Conservation (phyloP, 1,140 invertebrate species). For the Lethrus apterus region DNA sequence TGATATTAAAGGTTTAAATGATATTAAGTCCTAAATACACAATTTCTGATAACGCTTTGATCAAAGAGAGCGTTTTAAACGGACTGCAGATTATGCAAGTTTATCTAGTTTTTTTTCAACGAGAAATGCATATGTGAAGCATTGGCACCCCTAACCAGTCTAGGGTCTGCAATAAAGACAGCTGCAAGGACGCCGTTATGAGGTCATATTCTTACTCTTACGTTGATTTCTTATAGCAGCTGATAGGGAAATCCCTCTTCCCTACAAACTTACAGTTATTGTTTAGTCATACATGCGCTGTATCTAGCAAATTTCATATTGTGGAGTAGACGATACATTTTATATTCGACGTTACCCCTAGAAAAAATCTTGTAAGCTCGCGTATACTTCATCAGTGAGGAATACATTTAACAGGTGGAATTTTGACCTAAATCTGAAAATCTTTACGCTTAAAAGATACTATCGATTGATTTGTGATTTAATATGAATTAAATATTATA, state of each 20-base stretch:
- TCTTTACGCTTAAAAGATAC: too few species aligned
- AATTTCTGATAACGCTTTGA: too few species aligned
- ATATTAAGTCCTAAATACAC: too few species aligned
- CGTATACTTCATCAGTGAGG: too few species aligned
- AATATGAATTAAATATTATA: too few species aligned
- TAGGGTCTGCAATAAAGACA: constrained; percentile 12
- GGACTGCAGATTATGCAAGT: constrained; percentile 10
- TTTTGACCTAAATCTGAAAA: too few species aligned
- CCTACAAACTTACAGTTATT: constrained; percentile 9
- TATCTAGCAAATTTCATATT: constrained; percentile 15
- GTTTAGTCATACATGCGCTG: constrained; percentile 4
- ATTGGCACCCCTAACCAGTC: constrained; percentile 16
- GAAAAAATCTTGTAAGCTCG: too few species aligned
- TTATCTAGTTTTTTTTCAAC: constrained; percentile 15
- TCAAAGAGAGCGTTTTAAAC: too few species aligned
- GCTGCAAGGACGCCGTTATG: constrained; percentile 17
- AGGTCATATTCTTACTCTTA: constrained; percentile 11
- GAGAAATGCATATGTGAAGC: constrained; percentile 13
- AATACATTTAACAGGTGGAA: too few species aligned
- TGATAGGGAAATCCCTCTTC: constrained; percentile 9
- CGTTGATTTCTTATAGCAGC: constrained; percentile 13
- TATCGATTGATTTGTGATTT: too few species aligned
- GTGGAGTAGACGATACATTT: too few species aligned
- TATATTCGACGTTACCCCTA: neutral
- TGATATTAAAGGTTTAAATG: too few species aligned